phyloP scores from a whole-genome alignment of 2,888 invertebrate species.

The Himalopsyche anomala region DNA sequence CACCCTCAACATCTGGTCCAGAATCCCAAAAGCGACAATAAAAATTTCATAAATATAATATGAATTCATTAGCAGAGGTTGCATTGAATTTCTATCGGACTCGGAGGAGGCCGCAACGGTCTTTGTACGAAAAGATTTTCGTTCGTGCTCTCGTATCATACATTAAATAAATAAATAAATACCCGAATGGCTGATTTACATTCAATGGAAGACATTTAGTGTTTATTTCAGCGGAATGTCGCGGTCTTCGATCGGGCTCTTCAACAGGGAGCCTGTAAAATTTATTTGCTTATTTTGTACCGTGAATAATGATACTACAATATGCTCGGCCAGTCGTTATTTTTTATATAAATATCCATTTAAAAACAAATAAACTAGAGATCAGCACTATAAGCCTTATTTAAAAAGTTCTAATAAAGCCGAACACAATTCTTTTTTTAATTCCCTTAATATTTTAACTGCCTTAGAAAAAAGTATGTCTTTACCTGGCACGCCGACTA shows the following conservation, averaged over 20 bases:
- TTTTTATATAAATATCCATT: too few species aligned
- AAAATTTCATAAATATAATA: slow-evolving; percentile 32
- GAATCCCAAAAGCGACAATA: slow-evolving; percentile 17
- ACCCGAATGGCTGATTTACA: slow-evolving; percentile 64
- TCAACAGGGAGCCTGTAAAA: background rate
- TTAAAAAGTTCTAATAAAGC: too few species aligned
- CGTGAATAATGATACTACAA: too few species aligned
- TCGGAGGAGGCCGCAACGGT: slow-evolving; percentile 13
- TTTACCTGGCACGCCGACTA: too few species aligned
- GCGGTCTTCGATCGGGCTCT: slow-evolving; percentile 43
- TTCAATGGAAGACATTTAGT: slow-evolving; percentile 66
- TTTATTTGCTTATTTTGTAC: background rate
- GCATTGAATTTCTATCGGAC: slow-evolving; percentile 27
- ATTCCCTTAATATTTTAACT: too few species aligned
- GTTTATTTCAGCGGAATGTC: slow-evolving; percentile 65
- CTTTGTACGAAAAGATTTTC: background rate
- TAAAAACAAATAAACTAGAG: too few species aligned
- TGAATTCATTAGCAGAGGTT: slow-evolving; percentile 24
- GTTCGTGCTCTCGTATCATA: slow-evolving; percentile 54
- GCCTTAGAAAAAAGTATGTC: too few species aligned
- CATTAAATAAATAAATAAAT: slow-evolving; percentile 57
- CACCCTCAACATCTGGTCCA: background rate
- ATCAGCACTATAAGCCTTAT: too few species aligned
- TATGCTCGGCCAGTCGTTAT: too few species aligned
- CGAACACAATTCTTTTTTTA: too few species aligned